Base-by-base conservation (phyloP, 2,113 vertebrate species). In the Uropsilus gracilis region DNA sequence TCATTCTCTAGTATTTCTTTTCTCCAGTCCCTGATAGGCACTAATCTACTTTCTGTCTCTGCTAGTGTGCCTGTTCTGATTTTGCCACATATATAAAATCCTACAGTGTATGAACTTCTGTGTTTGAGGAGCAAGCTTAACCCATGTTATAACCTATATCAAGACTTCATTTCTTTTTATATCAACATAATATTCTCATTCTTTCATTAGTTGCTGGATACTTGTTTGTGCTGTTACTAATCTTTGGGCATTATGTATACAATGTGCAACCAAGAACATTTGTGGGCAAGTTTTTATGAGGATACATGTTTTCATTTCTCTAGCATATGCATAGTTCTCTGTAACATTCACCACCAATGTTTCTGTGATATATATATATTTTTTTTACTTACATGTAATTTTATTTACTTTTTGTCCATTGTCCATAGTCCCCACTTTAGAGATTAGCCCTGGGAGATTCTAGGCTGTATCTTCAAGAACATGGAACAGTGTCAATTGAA, bases 141-240 rank as follows among this genome's bases (percentile, higher is more conserved):
- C 55, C 12, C 5, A 8, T 78, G 16, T 72, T 78, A 22, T 50
- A 42, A 26, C 26, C 7, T 26, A 9, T n/a, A 37, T 48, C 24
- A 57, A 17, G 37, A 22, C 37, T 83, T 57, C 39, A 61, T 81
- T 84, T 85, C 5, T 61, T 76, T 94, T 91, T 73, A 63, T 88
- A 78, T 69, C 14, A 18, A 96, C 78, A 59, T 80, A 66, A 57
- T 90, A 68, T 50, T 86, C 55, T 82, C 63, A 28, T 81, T 28
- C 30, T 3, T 50, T 75, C 30, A 48, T 68, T 22, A 34, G 22
- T 48, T 59, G 28, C n/a, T 46, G 11, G 32, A n/a, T 39, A 61
- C n/a, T n/a, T n/a, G n/a, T 82, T 66, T 76, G 66, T 37, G n/a
- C 39, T 77, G 20, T 86, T 90, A 93, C 39, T 39, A 48, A 44